These are phyloP conservation scores for Acropora yongei DNA, from an alignment of 64 coral and sea anemone species.

Conservation along the genomic window DNA sequence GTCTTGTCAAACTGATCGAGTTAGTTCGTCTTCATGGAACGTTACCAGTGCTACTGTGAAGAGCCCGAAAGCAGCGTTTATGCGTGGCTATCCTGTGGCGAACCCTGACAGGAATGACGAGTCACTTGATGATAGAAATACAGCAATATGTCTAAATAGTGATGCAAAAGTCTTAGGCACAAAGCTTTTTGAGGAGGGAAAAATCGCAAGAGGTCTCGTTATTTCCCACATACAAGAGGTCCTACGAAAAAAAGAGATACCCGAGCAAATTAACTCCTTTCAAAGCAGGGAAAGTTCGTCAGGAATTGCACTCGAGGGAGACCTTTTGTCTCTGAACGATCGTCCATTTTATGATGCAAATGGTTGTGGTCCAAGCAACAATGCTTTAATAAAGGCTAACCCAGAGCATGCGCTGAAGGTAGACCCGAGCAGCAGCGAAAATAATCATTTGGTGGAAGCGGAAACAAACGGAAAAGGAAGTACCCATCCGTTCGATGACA, in stretches of 20 bases:
- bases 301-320: too few relatives aligned
- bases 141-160: background rate
- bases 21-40: too few relatives aligned
- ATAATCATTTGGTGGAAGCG: too few relatives aligned
- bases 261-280: background rate
- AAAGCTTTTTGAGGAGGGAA: slow-evolving; percentile 7
- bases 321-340: too few relatives aligned
- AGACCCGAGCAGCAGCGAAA: too few relatives aligned
- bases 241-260: background rate
- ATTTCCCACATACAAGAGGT: background rate
- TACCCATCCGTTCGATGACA: too few relatives aligned
- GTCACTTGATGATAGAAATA: background rate
- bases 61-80: background rate
- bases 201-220: background rate
- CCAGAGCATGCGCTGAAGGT: too few relatives aligned
- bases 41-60: too few relatives aligned
- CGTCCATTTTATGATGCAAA: too few relatives aligned
- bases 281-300: background rate
- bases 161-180: background rate
- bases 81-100: background rate
- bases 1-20: background rate
- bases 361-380: too few relatives aligned
- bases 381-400: too few relatives aligned
- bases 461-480: too few relatives aligned
- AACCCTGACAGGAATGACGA: background rate